A percentile compares a stretch with the other conserved stretches of the same genome.
Conservation (phyloP, 2,888 invertebrate genomes). For the Drosophila rubida region DNA sequence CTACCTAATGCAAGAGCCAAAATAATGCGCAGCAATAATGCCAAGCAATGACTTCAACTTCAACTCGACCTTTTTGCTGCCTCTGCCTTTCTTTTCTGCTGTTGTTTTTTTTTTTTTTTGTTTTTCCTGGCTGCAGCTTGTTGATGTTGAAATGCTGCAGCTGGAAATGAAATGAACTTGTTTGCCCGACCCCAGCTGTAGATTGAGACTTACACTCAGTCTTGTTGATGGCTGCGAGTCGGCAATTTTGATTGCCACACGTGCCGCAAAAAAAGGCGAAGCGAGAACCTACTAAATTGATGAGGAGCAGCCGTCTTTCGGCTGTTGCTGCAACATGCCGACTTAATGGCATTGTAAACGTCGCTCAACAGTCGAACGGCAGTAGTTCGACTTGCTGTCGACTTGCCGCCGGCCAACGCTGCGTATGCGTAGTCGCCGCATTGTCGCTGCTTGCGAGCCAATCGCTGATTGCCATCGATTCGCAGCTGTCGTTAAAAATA, state of each 20-base stretch:
- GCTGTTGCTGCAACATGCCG: conserved; percentile 38
- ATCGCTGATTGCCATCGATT: conserved; percentile 47
- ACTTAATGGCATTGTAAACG: conserved; percentile 5
- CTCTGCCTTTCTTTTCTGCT: no score
- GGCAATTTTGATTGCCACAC: conserved; percentile 52
- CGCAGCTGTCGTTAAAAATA: conserved; percentile 36
- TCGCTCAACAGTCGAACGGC: not conserved
- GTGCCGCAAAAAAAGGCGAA: conserved; percentile 12
- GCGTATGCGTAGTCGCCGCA: not conserved
- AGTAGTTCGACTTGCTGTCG: not conserved
- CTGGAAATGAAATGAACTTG: conserved; percentile 7
- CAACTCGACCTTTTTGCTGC: conserved; percentile 3
- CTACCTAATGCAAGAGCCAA: conserved; percentile 28
- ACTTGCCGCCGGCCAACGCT: not conserved
- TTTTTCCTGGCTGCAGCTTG: conserved; percentile 5
- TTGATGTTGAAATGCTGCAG: conserved; percentile 20
- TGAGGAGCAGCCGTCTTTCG: conserved; percentile 47
- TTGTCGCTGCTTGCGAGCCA: not conserved
- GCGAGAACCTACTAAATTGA: conserved; percentile 12
- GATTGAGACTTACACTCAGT: not conserved
- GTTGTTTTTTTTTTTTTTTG: no score
- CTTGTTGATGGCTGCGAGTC: not conserved
- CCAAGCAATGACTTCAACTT: conserved; percentile 47
- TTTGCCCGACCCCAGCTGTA: not conserved
- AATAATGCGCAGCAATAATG: conserved; percentile 58